Conservation (phyloP, 1,140 invertebrate genomes). For the Rhizoglyphus robini region DNA sequence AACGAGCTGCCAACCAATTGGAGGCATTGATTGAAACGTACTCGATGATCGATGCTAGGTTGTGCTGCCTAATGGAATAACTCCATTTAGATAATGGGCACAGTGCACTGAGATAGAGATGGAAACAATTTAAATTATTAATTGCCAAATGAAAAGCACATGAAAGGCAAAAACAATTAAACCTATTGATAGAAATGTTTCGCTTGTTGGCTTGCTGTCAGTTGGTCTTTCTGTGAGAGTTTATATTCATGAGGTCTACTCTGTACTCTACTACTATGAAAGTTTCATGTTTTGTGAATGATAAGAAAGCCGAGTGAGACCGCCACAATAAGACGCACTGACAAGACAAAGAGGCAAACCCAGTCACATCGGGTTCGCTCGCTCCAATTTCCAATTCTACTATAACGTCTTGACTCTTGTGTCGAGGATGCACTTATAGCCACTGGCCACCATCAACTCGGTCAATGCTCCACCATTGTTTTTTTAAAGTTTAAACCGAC, state of each 20-base stretch:
- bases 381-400: background rate
- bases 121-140: conserved; percentile 6
- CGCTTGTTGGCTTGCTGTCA: conserved; percentile 2
- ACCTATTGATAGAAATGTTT: background rate
- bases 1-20: no score
- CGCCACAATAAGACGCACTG: conserved; percentile 10
- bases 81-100: conserved; percentile 4
- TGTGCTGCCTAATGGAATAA: background rate
- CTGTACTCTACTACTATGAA: conserved; percentile 9
- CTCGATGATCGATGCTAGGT: conserved; percentile 6
- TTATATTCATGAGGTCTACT: conserved; percentile 2
- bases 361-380: background rate
- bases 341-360: background rate
- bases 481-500: no score
- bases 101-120: conserved; percentile 8
- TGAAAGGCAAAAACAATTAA: conserved; percentile 12
- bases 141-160: background rate
- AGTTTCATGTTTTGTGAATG: conserved; percentile 15
- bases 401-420: background rate
- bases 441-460: no score
- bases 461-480: no score
- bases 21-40: background rate
- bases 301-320: conserved; percentile 2
- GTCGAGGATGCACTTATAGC: no score
- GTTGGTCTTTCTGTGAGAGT: background rate